Conservation (phyloP, 2,797 vertebrate genomes). For the Melopsittacus undulatus region DNA sequence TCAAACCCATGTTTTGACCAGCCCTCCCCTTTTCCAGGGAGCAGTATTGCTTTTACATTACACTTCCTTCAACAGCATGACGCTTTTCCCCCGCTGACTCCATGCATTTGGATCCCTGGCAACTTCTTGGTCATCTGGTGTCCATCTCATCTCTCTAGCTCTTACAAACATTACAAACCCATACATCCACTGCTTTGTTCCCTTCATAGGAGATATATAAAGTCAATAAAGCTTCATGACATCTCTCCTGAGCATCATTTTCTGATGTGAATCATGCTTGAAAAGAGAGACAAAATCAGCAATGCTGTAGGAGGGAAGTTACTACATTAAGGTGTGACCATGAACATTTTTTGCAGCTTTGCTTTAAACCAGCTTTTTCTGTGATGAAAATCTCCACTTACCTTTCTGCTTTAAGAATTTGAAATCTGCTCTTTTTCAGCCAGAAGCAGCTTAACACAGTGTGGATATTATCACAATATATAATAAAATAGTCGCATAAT, state of each 20-base stretch:
- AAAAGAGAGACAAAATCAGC: not conserved
- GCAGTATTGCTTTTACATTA: not conserved
- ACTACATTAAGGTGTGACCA: not conserved
- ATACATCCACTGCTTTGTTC: not conserved
- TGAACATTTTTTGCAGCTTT: not conserved
- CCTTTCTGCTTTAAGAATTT: not conserved
- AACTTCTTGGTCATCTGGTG: not conserved
- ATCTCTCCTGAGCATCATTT: not conserved
- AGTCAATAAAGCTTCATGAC: not conserved
- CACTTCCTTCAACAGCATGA: not conserved
- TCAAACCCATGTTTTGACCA: not conserved
- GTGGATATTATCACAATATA: not conserved
- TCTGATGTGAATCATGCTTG: not conserved
- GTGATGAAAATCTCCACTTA: not conserved
- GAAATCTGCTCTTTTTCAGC: not conserved
- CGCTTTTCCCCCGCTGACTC: accelerated
- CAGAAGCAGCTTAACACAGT: not conserved
- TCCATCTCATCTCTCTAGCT: not conserved
- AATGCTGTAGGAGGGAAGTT: not conserved
- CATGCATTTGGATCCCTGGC: not conserved
- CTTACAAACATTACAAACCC: not conserved
- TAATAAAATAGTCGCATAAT: not conserved
- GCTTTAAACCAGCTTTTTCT: not conserved
- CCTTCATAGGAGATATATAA: not conserved
- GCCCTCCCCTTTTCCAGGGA: not conserved